Conservation (phyloP, 2,797 vertebrate species). For the Melanotaenia maccullochi region DNA sequence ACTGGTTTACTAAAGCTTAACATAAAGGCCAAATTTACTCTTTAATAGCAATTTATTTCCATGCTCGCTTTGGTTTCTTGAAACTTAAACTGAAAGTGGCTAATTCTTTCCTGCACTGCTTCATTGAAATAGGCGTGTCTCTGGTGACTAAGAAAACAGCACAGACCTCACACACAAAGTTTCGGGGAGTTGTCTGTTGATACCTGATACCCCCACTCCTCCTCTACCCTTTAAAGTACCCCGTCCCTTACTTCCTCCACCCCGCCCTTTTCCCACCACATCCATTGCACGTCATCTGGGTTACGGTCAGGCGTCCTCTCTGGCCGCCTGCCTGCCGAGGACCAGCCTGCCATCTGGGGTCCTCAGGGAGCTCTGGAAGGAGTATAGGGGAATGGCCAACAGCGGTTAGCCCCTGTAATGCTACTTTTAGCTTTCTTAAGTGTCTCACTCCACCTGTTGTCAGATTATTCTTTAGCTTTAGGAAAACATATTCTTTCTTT, state of each 20-base stretch:
- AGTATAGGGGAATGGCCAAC: slow-evolving; percentile 59
- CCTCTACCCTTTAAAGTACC: slow-evolving; percentile 66
- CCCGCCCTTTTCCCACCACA: slow-evolving; percentile 59
- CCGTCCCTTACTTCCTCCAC: slow-evolving; percentile 53
- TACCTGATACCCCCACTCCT: slow-evolving; percentile 63
- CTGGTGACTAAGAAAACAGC: slow-evolving; percentile 58
- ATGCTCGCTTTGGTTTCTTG: neutral
- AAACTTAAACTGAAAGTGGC: slow-evolving; percentile 54
- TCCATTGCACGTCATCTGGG: slow-evolving; percentile 74
- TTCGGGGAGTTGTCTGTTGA: slow-evolving; percentile 75
- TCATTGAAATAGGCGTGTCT: slow-evolving; percentile 63
- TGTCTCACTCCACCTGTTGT: slow-evolving; percentile 75
- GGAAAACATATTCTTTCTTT: slow-evolving; percentile 39
- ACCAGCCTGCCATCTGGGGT: slow-evolving; percentile 75
- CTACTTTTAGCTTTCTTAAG: slow-evolving; percentile 76
- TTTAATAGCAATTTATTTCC: slow-evolving; percentile 5
- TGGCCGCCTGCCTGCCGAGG: slow-evolving; percentile 65
- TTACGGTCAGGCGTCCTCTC: slow-evolving; percentile 71
- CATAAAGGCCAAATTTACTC: neutral
- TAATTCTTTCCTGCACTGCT: slow-evolving; percentile 38
- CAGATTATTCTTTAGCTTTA: slow-evolving; percentile 58
- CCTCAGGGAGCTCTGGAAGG: slow-evolving; percentile 67
- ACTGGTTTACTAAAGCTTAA: neutral
- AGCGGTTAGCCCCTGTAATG: slow-evolving; percentile 51
- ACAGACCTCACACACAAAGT: slow-evolving; percentile 67